Evolutionary conservation across 2,888 invertebrate species (phyloP), one percentile per base, ranked within the genome.

Genomic region (Autographa pulchrina): DNA sequence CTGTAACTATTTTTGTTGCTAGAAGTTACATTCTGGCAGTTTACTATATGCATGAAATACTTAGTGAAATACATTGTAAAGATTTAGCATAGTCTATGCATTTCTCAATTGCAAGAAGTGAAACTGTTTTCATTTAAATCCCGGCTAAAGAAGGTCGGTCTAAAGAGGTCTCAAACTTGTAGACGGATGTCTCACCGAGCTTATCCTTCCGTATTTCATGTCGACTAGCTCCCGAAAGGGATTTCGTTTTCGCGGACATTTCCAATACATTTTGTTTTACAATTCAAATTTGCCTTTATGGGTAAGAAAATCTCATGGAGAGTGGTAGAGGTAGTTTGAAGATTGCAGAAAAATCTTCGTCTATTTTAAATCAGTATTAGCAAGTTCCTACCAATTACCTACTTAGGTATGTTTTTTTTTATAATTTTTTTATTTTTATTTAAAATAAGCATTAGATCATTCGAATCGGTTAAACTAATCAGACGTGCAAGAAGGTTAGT

Each of bases 181-280:
- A 70, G 58, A 72, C 25, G 68, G 65, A 60, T 58, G 31, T 68
- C 58, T 13, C 54, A 58, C 25, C 25, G 59, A 41, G 62, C 59
- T 72, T 76, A 74, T 68, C 56, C 18, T 43, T 69, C 52, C 61
- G 32, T 54, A 72, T 81, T 78, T 61, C 66, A 35, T 61, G 35
- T 48, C 20, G 43, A 68, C 52, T 67, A 56, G 68, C 59, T 76
- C 54, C 48, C 54, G 32, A 43, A 70, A 70, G 32, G 63, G 65
- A 68, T 77, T 82, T 80, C 62, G 32, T 67, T 65, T 72, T 48
- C 60, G 61, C 43, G 13, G 31, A 64, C 48, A 25, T 64, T 67
- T 62, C 60, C 66, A 63, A 80, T 81, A 81, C 65, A 60, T 72
- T 78, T 64, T 62, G 59, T 66, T 80, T 72, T 74, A 71, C 72